These are phyloP conservation scores for Coreius guichenoti DNA, from an alignment of 2,797 vertebrate genomes.

Conservation along the genomic window DNA sequence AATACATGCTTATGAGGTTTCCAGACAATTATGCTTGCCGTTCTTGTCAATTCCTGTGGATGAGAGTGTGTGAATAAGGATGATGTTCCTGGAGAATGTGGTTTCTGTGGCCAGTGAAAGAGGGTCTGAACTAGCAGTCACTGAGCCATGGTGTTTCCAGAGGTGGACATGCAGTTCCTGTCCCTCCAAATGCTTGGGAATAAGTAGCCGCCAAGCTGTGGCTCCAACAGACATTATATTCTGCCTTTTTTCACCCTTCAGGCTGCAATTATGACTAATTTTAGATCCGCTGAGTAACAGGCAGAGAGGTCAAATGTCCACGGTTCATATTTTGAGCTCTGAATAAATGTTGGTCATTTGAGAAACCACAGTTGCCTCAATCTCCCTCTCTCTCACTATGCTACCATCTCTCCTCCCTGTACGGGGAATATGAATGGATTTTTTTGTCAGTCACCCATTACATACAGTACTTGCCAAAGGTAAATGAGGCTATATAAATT, in stretches of 20 bases:
- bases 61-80: constrained; percentile 51
- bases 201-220: constrained; percentile 52
- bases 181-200: constrained; percentile 48
- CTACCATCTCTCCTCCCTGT: constrained; percentile 24
- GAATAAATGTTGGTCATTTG: constrained; percentile 56
- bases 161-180: constrained; percentile 49
- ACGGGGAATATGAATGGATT: constrained; percentile 26
- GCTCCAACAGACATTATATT: constrained; percentile 53
- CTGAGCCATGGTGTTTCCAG: constrained; percentile 37
- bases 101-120: constrained; percentile 48
- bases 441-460: constrained; percentile 22
- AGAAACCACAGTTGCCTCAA: constrained; percentile 52
- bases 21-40: constrained; percentile 13
- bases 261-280: constrained; percentile 61
- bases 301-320: constrained; percentile 59
- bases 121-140: constrained; percentile 44
- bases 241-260: constrained; percentile 54
- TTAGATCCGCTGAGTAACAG: constrained; percentile 60
- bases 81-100: constrained; percentile 58
- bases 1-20: neutral
- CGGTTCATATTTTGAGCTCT: constrained; percentile 56
- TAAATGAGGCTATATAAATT: neutral
- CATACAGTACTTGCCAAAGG: neutral
- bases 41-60: constrained; percentile 14
- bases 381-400: constrained; percentile 20